Evolutionary conservation across 2,888 invertebrate genomes (phyloP).

Genomic region (Carabus problematicus): DNA sequence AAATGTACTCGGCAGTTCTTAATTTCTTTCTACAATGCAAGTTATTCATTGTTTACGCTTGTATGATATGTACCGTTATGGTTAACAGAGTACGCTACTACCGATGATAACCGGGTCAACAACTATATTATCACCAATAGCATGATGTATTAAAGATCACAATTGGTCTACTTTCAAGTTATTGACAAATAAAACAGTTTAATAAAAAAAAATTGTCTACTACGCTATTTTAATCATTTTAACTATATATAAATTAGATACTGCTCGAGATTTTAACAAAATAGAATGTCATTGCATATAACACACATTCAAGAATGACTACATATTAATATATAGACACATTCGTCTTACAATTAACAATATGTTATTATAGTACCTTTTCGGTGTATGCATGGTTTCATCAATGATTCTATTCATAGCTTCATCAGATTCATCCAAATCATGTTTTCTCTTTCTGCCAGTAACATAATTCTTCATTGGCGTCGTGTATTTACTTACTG

Average conservation of each 20-base stretch:
- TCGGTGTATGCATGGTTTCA: conserved; percentile 67
- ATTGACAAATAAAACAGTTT: no score
- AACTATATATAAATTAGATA: no score
- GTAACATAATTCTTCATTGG: conserved; percentile 59
- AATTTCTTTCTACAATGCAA: conserved; percentile 65
- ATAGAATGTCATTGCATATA: no score
- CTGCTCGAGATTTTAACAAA: no score
- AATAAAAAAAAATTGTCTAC: no score
- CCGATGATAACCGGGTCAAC: neutral
- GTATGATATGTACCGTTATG: conserved; percentile 43
- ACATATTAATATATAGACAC: no score
- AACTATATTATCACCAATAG: conserved; percentile 10
- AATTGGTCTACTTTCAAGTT: no score
- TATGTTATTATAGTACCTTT: conserved; percentile 60
- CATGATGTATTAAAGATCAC: neutral
- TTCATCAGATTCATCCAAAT: conserved; percentile 62
- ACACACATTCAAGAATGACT: no score
- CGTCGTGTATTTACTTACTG: conserved; percentile 55
- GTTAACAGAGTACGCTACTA: conserved; percentile 6
- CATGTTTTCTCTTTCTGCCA: conserved; percentile 65
- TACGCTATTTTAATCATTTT: no score
- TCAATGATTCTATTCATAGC: conserved; percentile 63
- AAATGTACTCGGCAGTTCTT: conserved; percentile 80
- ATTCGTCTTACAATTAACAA: no score
- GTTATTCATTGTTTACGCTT: neutral